Evolutionary conservation across 2,113 vertebrate species (phyloP), one percentile per base, ranked within the genome.

Genomic region (Tauraco erythrolophus): DNA sequence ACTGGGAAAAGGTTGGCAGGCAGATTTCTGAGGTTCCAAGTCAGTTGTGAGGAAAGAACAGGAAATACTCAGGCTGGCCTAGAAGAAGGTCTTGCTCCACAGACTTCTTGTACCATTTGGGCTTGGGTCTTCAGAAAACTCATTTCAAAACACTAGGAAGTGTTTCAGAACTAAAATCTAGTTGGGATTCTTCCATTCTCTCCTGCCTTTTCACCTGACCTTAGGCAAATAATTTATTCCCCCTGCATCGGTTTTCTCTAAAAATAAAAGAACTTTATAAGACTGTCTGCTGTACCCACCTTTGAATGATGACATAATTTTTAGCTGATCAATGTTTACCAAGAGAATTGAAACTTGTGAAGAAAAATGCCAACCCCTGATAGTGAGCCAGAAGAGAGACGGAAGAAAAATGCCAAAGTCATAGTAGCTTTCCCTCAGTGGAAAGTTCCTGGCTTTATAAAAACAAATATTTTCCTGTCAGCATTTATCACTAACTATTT

Each of bases 401-500:
- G 81, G 69, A 66, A 89, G 61, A 62, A 96, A 95, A 88, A 89
- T 57, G 45, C 28, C 0, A 0, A 70, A 77, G 57, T 74, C 39
- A 70, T 12, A 72, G 77, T 62, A 87, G 35, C 31, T 90, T 94
- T 92, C 43, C 35, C 18, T 45, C n/a, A 65, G 13, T 37, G 23
- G 33, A 88, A 94, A 85, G 33, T 79, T 91, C 33, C 62, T 85
- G 57, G 28, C 27, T 92, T 92, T 72, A 69, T 19, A 51, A 21
- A 93, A 91, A 87, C 27, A 89, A 93, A 30, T 83, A 51, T 83
- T 90, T 93, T 92, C 75, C 35, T 83, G 35, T 82, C 84, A 90
- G 45, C 41, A 85, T 92, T 90, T 91, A 54, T 37, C 22, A 37
- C 14, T 51, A 71, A 71, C 28, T 79, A 33, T 76, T 58, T 93